Evolutionary conservation across 2,113 vertebrate species (phyloP), one percentile per base, ranked within the genome.

Genomic region (Calcarius ornatus): DNA sequence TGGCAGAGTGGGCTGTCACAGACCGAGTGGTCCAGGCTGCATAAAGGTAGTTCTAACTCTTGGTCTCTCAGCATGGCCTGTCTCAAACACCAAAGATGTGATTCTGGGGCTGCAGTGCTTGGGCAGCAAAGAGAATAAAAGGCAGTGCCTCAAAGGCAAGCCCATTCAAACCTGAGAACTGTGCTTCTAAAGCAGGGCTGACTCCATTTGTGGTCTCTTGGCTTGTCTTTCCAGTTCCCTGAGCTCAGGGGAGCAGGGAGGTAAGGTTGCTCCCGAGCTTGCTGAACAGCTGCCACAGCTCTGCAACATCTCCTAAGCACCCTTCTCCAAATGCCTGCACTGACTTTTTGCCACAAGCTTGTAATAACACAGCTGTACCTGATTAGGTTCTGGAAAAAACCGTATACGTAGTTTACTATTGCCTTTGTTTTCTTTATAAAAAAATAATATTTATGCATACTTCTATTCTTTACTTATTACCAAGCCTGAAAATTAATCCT

Each of bases 11-110:
- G 25, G 25, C 30, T 79, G 33, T 57, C 48, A 60, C 48, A 56
- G 19, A 54, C 28, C 0, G 0, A 72, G n/a, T 37, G 15, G 18
- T 54, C 43, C 30, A 4, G 19, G 30, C 40, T 69, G 15, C 23
- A 18, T 21, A 20, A 27, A 80, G 64, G 27, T 42, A 18, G 69
- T 81, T 86, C 37, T 61, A 27, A 30, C 10, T 42, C 47, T 60
- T 19, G 5, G 22, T 33, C 47, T 72, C 14, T 72, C 23, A 65
- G n/a, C 27, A 9, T 31, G n/a, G 54, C 43, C 27, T 63, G 82
- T 69, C 53, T 83, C 68, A 61, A 31, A 69, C 40, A 51, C 35
- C 30, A 20, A 28, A 54, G 59, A 11, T 38, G 13, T 24, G 38
- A 38, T 61, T 13, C 57, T 60, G 64, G 35, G 27, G 20, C 81